These are phyloP conservation scores for Operophtera brumata DNA, from an alignment of 2,888 invertebrate species.

Conservation along the genomic window DNA sequence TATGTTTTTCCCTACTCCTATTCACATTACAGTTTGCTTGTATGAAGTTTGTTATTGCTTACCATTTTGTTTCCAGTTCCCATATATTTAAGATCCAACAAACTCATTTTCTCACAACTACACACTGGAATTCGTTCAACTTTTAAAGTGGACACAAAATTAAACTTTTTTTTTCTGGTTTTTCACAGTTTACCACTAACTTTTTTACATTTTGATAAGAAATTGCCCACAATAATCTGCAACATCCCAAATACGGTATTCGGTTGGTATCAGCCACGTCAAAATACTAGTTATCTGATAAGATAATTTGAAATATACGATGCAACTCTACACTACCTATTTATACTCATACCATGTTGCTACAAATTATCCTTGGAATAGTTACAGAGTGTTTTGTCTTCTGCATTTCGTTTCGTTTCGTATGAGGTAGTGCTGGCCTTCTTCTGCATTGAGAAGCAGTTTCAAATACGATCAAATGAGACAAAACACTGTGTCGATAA, in stretches of 20 bases:
- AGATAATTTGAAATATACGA: neutral
- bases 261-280: neutral
- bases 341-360: too few species aligned
- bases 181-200: too few species aligned
- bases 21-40: conserved; percentile 26
- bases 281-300: conserved; percentile 1
- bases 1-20: neutral
- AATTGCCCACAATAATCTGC: neutral
- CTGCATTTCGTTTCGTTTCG: too few species aligned
- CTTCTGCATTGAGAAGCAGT: too few species aligned
- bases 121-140: neutral
- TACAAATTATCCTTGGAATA: too few species aligned
- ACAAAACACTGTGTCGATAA: too few species aligned
- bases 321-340: neutral
- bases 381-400: too few species aligned
- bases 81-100: conserved; percentile 13
- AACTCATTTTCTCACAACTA: neutral
- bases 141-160: too few species aligned
- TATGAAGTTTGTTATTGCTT: neutral
- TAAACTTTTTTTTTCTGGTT: too few species aligned
- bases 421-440: too few species aligned
- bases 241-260: neutral
- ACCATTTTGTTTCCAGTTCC: conserved; percentile 30
- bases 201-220: too few species aligned
- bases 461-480: too few species aligned